Conservation (phyloP, 2,113 vertebrate genomes). For the Lampris megalopsis region DNA sequence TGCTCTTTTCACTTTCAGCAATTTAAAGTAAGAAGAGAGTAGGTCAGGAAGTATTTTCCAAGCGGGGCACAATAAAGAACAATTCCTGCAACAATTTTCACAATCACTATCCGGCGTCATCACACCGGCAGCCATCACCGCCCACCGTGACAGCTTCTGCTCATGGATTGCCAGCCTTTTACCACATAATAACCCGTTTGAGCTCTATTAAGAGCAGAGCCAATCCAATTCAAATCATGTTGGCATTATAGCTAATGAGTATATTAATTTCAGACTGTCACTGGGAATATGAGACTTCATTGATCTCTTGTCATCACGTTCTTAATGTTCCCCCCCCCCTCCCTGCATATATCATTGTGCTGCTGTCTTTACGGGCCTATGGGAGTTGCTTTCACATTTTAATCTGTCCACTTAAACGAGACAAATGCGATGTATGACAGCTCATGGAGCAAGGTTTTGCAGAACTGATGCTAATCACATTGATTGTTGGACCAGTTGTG, state of each 20-base stretch:
- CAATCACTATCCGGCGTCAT: slow-evolving; percentile 29
- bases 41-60: slow-evolving; percentile 18
- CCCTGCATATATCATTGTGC: slow-evolving; percentile 49
- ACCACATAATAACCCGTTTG: slow-evolving; percentile 34
- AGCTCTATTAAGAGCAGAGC: slow-evolving; percentile 53
- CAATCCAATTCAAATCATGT: slow-evolving; percentile 47
- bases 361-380: slow-evolving; percentile 20
- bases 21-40: slow-evolving; percentile 13
- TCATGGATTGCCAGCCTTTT: slow-evolving; percentile 32
- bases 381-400: slow-evolving; percentile 65
- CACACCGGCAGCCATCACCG: slow-evolving; percentile 27
- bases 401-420: slow-evolving; percentile 59
- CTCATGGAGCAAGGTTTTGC: neutral
- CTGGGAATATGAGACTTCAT: slow-evolving; percentile 65
- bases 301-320: slow-evolving; percentile 71
- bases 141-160: slow-evolving; percentile 34
- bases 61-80: slow-evolving; percentile 11
- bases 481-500: slow-evolving; percentile 14
- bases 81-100: slow-evolving; percentile 40
- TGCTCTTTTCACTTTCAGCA: neutral
- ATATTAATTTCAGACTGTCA: slow-evolving; percentile 74
- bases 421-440: slow-evolving; percentile 17
- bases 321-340: slow-evolving; percentile 51
- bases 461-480: slow-evolving; percentile 50
- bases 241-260: slow-evolving; percentile 72